These are phyloP conservation scores for Microplitis mediator DNA, from an alignment of 1,140 invertebrate genomes.

Conservation along the genomic window DNA sequence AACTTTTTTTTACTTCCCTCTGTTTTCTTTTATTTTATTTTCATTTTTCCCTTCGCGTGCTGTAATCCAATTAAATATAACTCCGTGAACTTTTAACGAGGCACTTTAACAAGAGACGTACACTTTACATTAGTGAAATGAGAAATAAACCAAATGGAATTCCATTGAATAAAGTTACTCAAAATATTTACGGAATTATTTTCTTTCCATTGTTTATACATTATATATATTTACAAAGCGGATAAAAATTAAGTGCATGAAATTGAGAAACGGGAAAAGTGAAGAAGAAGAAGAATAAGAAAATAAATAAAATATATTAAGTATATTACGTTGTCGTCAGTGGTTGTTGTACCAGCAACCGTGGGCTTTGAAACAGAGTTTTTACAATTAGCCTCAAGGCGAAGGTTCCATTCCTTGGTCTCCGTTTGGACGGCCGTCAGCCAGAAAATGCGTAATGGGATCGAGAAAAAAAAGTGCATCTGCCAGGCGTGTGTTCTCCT, in stretches of 20 bases:
- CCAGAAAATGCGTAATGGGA: constrained; percentile 23
- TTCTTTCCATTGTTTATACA: background rate
- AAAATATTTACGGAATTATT: background rate
- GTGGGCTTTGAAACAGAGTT: constrained; percentile 4
- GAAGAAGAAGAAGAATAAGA: too few species aligned
- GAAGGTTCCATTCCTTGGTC: constrained; percentile 4
- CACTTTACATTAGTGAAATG: background rate
- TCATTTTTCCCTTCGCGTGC: background rate
- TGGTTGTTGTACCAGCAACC: background rate
- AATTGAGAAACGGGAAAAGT: background rate
- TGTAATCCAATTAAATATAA: constrained; percentile 22
- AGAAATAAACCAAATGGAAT: background rate
- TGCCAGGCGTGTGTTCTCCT: constrained; percentile 11
- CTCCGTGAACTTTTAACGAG: constrained; percentile 17
- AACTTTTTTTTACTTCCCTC: background rate
- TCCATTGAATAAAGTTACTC: background rate
- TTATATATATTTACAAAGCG: background rate
- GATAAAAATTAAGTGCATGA: background rate
- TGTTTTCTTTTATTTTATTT: background rate
- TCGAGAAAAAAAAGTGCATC: constrained; percentile 21
- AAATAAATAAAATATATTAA: too few species aligned
- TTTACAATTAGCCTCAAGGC: constrained; percentile 13
- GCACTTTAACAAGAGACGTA: constrained; percentile 6
- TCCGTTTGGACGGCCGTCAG: constrained; percentile 4
- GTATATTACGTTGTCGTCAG: too few species aligned